Evolutionary conservation across 1,140 invertebrate species (phyloP), one percentile per base, ranked within the genome.

Genomic region (Steinernema feltiae): DNA sequence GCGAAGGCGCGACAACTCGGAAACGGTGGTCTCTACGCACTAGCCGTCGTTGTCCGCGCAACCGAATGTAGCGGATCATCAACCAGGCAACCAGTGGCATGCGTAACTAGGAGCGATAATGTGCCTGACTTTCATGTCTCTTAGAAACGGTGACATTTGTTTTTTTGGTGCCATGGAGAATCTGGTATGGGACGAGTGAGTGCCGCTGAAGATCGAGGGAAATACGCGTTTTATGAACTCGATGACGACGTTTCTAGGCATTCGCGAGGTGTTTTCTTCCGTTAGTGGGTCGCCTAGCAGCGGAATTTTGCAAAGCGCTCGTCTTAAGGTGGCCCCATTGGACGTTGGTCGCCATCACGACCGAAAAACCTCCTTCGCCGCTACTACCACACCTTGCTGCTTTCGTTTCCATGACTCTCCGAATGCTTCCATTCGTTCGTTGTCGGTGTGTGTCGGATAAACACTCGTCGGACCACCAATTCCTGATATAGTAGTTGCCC

Each of bases 331-430:
- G 53, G 53, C 53, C 53, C 53, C 53, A 63, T 63, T 63, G 41
- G 41, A 46, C 41, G 41, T 46, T n/a, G 53, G 53, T 63, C 53
- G 53, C 53, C 53, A 63, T 63, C 53, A 63, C 53, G 24, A 63
- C 53, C 53, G 53, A 63, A 63, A 63, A 63, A 63, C 53, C 53
- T 27, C 53, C 24, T 63, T 27, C 53, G 24, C 53, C 53, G 24
- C 53, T 27, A 63, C 53, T 27, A 63, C 53, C 53, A 63, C 53
- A 63, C 53, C 53, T 63, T 63, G 53, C 53, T 63, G 53, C 24
- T 27, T 63, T 63, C 53, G 53, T 63, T 63, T 63, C 53, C 53
- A 63, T 63, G 53, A 63, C 53, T 63, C 53, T 63, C 53, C 53
- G 53, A 63, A 63, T 63, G 53, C 53, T 63, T 63, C 7, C 53